A percentile compares a stretch with the other conserved stretches of the same genome.
phyloP scores from a whole-genome alignment of 2,888 invertebrate species.

The Parascotia fuliginaria region DNA sequence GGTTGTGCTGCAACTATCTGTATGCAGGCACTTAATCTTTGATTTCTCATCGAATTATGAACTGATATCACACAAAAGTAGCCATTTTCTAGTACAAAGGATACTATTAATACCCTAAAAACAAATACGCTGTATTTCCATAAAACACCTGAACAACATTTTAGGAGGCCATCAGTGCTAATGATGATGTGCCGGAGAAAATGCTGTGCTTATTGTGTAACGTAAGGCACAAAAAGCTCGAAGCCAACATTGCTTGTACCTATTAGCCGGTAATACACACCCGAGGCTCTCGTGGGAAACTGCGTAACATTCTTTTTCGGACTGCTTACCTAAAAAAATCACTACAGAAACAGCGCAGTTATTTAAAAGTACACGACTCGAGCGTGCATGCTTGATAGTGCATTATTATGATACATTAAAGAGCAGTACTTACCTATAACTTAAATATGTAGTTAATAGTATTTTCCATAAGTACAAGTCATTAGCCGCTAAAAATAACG shows the following conservation, averaged over 20 bases:
- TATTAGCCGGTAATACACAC: constrained; percentile 40
- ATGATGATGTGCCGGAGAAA: constrained; percentile 40
- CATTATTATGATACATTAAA: constrained; percentile 44
- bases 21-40: too few species aligned
- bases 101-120: not conserved
- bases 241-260: constrained; percentile 35
- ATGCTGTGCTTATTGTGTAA: constrained; percentile 42
- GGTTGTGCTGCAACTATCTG: too few species aligned
- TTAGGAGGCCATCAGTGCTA: constrained; percentile 35
- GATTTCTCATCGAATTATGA: too few species aligned
- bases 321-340: constrained; percentile 20
- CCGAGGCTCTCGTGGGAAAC: constrained; percentile 65
- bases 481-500: constrained; percentile 1
- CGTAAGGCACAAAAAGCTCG: constrained; percentile 54
- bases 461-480: not conserved
- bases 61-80: too few species aligned
- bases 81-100: not conserved
- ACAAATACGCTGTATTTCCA: constrained; percentile 14
- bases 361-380: constrained; percentile 49
- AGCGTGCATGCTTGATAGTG: constrained; percentile 52
- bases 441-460: constrained; percentile 7
- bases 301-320: constrained; percentile 54
- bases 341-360: constrained; percentile 20
- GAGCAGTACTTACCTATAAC: not conserved
- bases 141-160: constrained; percentile 23